Base-by-base conservation (phyloP, 2,888 invertebrate species). In the Lamellibrachia columna region DNA sequence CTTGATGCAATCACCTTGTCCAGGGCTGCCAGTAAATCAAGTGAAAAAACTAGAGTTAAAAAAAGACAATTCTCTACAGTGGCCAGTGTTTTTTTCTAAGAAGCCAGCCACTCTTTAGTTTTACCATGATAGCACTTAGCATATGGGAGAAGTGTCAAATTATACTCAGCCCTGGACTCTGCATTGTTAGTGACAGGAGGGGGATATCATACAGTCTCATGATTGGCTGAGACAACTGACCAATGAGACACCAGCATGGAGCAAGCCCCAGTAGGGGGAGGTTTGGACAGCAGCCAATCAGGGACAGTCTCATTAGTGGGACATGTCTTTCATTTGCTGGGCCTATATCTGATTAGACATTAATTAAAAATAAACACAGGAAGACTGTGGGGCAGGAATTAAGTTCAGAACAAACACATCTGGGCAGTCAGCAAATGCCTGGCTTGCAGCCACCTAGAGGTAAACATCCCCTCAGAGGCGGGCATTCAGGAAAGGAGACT, bases 321-420 rank as follows among this genome's bases (percentile, higher is more conserved):
- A 22, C 75, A 75, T 75, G 75, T 75, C 75, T 75, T 75, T 75
- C 75, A 75, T 75, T 75, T 75, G 75, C 75, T 75, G 22, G 15
- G 75, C 75, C 75, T 75, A 75, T 75, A 15, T 75, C 75, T n/a
- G 22, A 75, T 75, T 75, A 75, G 75, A 75, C 75, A 22, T 75
- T 75, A 75, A 75, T 75, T 75, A 75, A 75, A 75, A 75, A 75
- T 75, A 75, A 75, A 75, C 75, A 75, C 75, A 22, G 75, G 75
- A 75, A 15, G 58, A 15, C 58, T 58, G 58, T 8, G 15, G 15
- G 75, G 75, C n/a, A 75, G 75, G 75, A 75, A 75, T 75, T 75
- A 75, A n/a, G 75, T 4, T 75, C 75, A 75, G 75, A 75, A 75
- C 75, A 75, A 75, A 75, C 75, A 75, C 75, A 75, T 75, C 75